phyloP scores from a whole-genome alignment of 53 echinoderm and acorn worm species.

The Holothuria leucospilota region DNA sequence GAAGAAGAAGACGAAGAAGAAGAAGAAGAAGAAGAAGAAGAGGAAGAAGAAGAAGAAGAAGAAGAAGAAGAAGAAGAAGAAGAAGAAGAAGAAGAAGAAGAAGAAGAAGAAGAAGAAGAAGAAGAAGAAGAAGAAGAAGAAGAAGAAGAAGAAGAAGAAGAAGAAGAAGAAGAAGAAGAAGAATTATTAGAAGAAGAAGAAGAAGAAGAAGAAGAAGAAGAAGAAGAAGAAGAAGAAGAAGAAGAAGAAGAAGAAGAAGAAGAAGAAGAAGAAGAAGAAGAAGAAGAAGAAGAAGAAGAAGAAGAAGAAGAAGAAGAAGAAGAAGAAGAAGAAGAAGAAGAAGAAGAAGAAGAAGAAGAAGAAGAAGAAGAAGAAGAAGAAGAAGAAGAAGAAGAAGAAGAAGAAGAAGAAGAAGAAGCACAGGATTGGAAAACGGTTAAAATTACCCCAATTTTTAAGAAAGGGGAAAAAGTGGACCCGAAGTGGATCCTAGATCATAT shows the following conservation, averaged over 20 bases:
- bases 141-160: slow-evolving; percentile 6
- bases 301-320: background rate
- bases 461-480: no score
- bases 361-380: slow-evolving; percentile 10
- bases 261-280: background rate
- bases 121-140: background rate
- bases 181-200: no score
- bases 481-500: no score
- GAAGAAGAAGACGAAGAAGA: no score
- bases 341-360: background rate
- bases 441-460: no score
- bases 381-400: background rate
- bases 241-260: background rate
- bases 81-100: slow-evolving; percentile 1
- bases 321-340: background rate
- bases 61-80: slow-evolving; percentile 18
- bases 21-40: background rate
- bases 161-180: background rate
- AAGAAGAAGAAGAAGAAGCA: background rate
- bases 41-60: slow-evolving; percentile 20
- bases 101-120: background rate
- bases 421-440: background rate
- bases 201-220: background rate
- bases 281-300: slow-evolving; percentile 19
- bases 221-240: background rate